Evolutionary conservation across 2,888 invertebrate genomes (phyloP), one percentile per base, ranked within the genome.

Genomic region (Heliconius cydno): DNA sequence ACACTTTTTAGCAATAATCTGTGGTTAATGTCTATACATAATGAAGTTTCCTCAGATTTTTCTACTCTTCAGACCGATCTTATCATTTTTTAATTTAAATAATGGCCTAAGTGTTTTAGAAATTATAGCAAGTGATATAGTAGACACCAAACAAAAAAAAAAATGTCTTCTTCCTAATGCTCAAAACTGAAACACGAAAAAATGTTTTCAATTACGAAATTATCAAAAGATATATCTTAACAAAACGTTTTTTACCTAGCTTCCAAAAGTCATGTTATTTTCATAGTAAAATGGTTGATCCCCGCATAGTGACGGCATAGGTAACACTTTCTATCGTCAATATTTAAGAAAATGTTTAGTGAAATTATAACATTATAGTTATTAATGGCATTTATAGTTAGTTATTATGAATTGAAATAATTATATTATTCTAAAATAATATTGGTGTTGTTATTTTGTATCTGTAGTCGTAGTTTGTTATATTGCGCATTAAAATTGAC

Each of bases 361-460:
- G 86, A 89, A 84, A 90, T 89, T 90, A 90, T 89, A 82, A 89
- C 91, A 90, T 89, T 92, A 91, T 92, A 92, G 91, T 92, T 91
- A 90, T 88, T 90, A 90, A 91, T 91, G 93, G 93, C 94, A 93
- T 94, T 92, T 94, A 94, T 95, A 95, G 94, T 94, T 94, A 95
- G 94, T 94, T 94, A 94, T 92, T 94, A 94, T 93, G 90, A 94
- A 95, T 94, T 94, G 92, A 94, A 93, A 94, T 94, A 94, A 94
- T 95, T 94, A 95, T 94, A 95, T 94, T 95, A 95, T 95, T 95
- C 94, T 94, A 94, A 95, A 95, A 94, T 94, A 94, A 91, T 85
- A 93, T 90, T 88, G 87, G 92, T 89, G 88, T 94, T 94, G 84
- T 94, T 90, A 94, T 95, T 94, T 93, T 82, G 71, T 60, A 46